Evolutionary conservation across 2,797 vertebrate genomes (phyloP), one percentile per base, ranked within the genome.

Genomic region (Megalops cyprinoides): DNA sequence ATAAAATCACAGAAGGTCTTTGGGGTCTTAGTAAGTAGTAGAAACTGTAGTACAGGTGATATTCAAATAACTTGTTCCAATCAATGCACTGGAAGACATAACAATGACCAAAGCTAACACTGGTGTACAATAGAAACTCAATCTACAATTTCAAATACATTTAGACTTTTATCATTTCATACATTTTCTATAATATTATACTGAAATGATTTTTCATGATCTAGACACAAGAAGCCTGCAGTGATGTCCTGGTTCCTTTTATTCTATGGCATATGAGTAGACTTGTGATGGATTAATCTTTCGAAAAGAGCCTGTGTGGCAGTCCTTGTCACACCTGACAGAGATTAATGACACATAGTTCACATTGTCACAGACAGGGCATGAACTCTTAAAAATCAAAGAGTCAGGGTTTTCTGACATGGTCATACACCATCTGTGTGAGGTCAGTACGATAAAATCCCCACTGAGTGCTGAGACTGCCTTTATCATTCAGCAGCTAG

Each of bases 201-300:
- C 23, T 23, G 65, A 37, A 69, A 20, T 15, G 37, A 46, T 3
- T 39, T 48, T 51, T 53, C 76, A 44, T 9, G 42, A 34, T 12
- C 34, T n/a, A 39, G 39, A 78, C 20, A 62, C 44, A 42, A 20
- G 62, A 25, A 58, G 39, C 37, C 39, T 55, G 58, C 51, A 34
- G 49, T 62, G 31, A 62, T 60, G 76, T 62, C 39, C n/a, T n/a
- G n/a, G n/a, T n/a, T n/a, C n/a, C n/a, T n/a, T n/a, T n/a, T n/a
- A 62, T 34, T 42, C 25, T n/a, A 39, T 23, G 51, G 31, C 10
- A 37, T 31, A 1, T 42, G 49, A 65, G 34, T 46, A 25, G 18
- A 42, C 65, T 55, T 62, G 46, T 82, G 80, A 77, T 28, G 23
- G 75, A 82, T 82, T 48, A 77, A 76, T 80, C 46, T 71, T 58